A percentile compares a stretch with the other conserved stretches of the same genome.
phyloP scores from a whole-genome alignment of 2,888 invertebrate genomes.

The Yponomeuta evonymella region DNA sequence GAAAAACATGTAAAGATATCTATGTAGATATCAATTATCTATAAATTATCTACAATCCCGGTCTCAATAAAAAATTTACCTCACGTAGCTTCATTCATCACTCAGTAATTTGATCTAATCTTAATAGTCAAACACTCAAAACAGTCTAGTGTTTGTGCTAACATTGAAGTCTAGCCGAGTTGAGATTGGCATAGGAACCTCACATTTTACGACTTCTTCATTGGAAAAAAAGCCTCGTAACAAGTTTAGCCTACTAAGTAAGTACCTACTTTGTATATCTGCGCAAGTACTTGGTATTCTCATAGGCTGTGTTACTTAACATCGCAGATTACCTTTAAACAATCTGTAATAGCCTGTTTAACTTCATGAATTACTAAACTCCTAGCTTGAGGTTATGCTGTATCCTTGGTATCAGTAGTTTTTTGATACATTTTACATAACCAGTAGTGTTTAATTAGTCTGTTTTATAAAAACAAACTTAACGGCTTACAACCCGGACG shows the following conservation, averaged over 20 bases:
- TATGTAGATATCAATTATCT: too few relatives aligned
- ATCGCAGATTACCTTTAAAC: slow-evolving; percentile 1
- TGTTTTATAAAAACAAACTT: not conserved
- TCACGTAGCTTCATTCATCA: not conserved
- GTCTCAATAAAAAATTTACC: not conserved
- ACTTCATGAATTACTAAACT: not conserved
- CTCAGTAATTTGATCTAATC: not conserved
- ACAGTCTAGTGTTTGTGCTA: not conserved
- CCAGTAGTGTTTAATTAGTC: not conserved
- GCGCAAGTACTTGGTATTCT: not conserved
- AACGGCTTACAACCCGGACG: not conserved
- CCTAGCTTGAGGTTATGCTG: not conserved
- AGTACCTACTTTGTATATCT: not conserved
- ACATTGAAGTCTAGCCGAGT: not conserved
- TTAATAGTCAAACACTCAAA: not conserved
- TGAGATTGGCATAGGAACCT: slow-evolving; percentile 1
- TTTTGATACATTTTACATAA: not conserved
- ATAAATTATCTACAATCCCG: not conserved
- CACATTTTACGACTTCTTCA: not conserved
- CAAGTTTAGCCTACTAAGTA: not conserved
- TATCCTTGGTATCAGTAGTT: not conserved
- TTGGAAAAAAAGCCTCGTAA: not conserved
- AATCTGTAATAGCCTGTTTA: not conserved
- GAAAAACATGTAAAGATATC: too few relatives aligned
- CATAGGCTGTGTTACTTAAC: not conserved